A percentile compares a stretch with the other conserved stretches of the same genome.
These are phyloP conservation scores for Echinometra lucunter DNA, from an alignment of 53 echinoderm and acorn worm species.

Conservation along the genomic window DNA sequence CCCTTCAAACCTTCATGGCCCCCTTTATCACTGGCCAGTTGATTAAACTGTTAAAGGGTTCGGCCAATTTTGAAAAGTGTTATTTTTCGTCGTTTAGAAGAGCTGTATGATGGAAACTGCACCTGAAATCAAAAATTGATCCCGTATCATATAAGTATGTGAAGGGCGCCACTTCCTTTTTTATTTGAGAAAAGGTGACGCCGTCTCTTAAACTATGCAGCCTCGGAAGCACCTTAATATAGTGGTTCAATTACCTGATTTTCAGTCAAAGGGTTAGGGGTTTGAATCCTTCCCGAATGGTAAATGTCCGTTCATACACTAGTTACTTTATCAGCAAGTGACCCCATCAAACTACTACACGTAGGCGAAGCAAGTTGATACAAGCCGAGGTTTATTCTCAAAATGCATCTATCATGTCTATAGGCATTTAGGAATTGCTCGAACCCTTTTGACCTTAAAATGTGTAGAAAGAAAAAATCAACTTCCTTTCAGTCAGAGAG, in stretches of 20 bases:
- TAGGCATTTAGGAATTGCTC: too few relatives aligned
- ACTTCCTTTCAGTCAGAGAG: too few relatives aligned
- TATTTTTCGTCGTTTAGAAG: neutral
- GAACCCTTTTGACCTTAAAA: too few relatives aligned
- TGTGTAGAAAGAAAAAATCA: too few relatives aligned
- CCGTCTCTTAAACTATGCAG: neutral
- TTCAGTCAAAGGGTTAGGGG: neutral
- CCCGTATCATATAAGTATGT: too few relatives aligned
- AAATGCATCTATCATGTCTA: too few relatives aligned
- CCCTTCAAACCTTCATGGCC: too few relatives aligned
- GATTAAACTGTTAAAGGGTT: too few relatives aligned
- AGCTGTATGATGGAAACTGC: neutral
- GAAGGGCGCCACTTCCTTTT: too few relatives aligned
- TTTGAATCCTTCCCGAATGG: neutral
- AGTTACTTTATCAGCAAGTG: neutral
- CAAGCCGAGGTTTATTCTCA: neutral
- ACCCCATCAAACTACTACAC: neutral
- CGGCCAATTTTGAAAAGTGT: neutral
- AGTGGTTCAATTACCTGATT: neutral
- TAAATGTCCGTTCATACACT: neutral
- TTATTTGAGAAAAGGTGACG: neutral
- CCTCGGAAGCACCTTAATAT: neutral
- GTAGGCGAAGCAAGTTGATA: neutral
- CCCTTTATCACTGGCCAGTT: too few relatives aligned
- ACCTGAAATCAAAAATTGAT: too few relatives aligned